A percentile compares a stretch with the other conserved stretches of the same genome.
phyloP scores from a whole-genome alignment of 2,113 vertebrate genomes.

The Pogonocichla stellata region DNA sequence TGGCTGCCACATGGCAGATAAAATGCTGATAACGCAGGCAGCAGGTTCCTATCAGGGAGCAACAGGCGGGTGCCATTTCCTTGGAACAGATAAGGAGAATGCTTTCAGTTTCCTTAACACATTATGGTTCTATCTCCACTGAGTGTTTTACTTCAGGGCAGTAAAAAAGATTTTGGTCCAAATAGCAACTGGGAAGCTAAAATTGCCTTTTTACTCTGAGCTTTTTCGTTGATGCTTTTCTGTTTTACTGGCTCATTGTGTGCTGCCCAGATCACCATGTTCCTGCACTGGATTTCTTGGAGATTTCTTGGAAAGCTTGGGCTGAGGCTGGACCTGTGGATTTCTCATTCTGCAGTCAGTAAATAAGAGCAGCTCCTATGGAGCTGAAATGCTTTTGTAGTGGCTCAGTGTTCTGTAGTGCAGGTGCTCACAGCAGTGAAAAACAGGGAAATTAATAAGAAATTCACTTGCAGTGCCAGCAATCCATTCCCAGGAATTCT shows the following conservation, averaged over 20 bases:
- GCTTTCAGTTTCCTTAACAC: neutral
- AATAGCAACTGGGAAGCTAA: neutral
- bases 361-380: neutral
- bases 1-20: neutral
- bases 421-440: neutral
- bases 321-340: neutral
- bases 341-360: neutral
- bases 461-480: neutral
- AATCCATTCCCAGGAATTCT: neutral
- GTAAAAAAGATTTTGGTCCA: neutral
- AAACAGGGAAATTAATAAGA: neutral
- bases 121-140: neutral
- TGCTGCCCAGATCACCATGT: accelerated
- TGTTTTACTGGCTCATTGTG: accelerated
- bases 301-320: neutral
- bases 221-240: neutral
- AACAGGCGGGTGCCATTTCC: neutral
- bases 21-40: neutral
- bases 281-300: neutral
- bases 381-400: neutral
- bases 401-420: neutral
- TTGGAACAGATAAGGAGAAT: neutral
- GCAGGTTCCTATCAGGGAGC: neutral
- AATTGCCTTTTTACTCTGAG: neutral
- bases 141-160: neutral